A percentile compares a stretch with the other conserved stretches of the same genome.
Evolutionary conservation across 1,140 invertebrate genomes (phyloP).

Genomic region (Dendroctonus ponderosae): DNA sequence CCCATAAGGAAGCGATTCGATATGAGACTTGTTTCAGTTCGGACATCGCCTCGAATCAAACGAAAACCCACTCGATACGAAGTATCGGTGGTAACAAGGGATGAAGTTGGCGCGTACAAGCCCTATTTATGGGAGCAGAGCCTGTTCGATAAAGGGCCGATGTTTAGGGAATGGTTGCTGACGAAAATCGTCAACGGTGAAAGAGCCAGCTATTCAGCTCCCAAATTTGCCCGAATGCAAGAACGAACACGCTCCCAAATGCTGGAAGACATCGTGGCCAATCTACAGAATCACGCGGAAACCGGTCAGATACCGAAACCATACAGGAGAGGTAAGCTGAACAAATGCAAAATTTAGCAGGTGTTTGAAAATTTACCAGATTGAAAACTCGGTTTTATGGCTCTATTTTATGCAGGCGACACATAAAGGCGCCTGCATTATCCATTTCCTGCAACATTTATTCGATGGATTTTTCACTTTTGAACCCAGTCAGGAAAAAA

Average conservation of each 20-base stretch:
- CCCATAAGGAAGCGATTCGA: not conserved
- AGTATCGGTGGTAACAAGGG: conserved; percentile 90
- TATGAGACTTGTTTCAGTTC: conserved; percentile 53
- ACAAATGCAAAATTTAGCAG: too few relatives aligned
- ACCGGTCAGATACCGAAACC: conserved; percentile 95
- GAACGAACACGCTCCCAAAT: conserved; percentile 88
- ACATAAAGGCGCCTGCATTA: too few relatives aligned
- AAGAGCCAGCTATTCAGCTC: conserved; percentile 92
- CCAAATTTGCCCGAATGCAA: conserved; percentile 94
- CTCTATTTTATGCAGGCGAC: too few relatives aligned
- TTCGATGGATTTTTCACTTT: too few relatives aligned
- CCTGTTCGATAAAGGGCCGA: conserved; percentile 88
- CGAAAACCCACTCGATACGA: conserved; percentile 83
- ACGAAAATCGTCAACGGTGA: conserved; percentile 98
- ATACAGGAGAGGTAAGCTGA: conserved; percentile 67
- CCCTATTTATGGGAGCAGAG: conserved; percentile 93
- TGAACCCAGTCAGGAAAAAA: too few relatives aligned
- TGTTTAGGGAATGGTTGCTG: conserved; percentile 87
- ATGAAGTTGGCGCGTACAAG: conserved; percentile 97
- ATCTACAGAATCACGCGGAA: conserved; percentile 90
- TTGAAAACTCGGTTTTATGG: too few relatives aligned
- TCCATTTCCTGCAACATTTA: too few relatives aligned
- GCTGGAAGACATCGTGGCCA: conserved; percentile 92
- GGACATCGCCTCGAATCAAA: conserved; percentile 82
- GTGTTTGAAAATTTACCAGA: too few relatives aligned